A percentile compares a stretch with the other conserved stretches of the same genome.
These are phyloP conservation scores for Ramphastos sulfuratus DNA, from an alignment of 2,113 vertebrate genomes.

Conservation along the genomic window DNA sequence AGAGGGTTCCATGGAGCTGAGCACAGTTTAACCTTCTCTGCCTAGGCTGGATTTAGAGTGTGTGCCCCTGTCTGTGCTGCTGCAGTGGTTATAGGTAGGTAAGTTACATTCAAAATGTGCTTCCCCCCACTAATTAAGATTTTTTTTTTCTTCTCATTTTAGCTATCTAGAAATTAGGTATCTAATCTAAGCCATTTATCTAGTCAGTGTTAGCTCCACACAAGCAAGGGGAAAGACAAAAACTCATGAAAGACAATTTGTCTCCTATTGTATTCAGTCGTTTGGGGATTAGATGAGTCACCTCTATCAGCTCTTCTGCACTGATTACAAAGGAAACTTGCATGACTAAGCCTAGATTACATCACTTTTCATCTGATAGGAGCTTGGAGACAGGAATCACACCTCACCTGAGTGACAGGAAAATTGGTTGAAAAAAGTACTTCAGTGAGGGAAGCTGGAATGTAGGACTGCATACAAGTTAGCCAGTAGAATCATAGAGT, in stretches of 20 bases:
- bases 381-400: background rate
- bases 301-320: background rate
- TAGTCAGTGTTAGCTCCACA: background rate
- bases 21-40: accelerated
- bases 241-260: background rate
- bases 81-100: background rate
- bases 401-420: background rate
- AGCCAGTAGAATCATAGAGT: background rate
- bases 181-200: background rate
- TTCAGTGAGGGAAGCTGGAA: background rate
- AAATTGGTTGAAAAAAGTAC: background rate
- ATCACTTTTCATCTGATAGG: background rate
- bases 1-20: background rate
- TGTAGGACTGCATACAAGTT: background rate
- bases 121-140: background rate
- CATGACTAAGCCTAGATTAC: background rate
- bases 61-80: background rate
- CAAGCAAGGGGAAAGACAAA: background rate
- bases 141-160: background rate
- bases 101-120: background rate
- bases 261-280: background rate
- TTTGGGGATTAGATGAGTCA: constrained; percentile 36
- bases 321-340: background rate
- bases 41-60: background rate
- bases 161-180: background rate